A percentile compares a stretch with the other conserved stretches of the same genome.
Evolutionary conservation across 2,113 vertebrate species (phyloP).

Genomic region (Halichoerus grypus): DNA sequence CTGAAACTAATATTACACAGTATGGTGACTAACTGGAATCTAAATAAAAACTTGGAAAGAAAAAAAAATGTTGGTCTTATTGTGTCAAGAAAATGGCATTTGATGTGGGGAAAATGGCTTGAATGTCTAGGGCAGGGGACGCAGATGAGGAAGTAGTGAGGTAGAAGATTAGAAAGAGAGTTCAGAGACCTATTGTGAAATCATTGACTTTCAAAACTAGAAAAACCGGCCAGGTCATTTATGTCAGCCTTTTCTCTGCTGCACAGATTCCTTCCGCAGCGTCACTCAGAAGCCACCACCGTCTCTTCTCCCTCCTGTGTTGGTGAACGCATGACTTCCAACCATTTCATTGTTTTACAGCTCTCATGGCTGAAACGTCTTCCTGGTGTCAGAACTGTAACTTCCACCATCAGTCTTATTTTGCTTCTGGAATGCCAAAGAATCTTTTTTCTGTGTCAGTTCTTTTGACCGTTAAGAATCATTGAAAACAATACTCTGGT

Average conservation of each 20-base stretch:
- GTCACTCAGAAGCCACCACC: not conserved
- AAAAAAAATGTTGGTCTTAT: not conserved
- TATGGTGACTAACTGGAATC: not conserved
- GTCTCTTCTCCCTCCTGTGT: not conserved
- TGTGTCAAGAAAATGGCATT: not conserved
- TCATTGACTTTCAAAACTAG: slow-evolving; percentile 7
- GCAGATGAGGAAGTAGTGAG: not conserved
- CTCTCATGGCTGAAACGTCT: not conserved
- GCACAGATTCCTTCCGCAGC: not conserved
- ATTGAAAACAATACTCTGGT: slow-evolving; percentile 42
- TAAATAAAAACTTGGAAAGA: not conserved
- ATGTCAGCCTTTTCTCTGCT: not conserved
- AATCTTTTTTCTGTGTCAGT: not conserved
- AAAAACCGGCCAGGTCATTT: not conserved
- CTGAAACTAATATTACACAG: not conserved
- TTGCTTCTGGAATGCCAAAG: slow-evolving; percentile 23
- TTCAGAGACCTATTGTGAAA: slow-evolving; percentile 45
- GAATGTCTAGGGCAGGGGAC: not conserved
- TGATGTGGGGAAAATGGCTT: not conserved
- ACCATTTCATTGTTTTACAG: not conserved
- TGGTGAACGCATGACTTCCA: not conserved
- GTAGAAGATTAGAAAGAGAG: not conserved
- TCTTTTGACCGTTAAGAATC: slow-evolving; percentile 30
- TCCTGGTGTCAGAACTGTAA: slow-evolving; percentile 40
- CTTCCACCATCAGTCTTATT: not conserved